phyloP scores from a whole-genome alignment of 2,797 vertebrate genomes.

The Intellagama lesueurii region DNA sequence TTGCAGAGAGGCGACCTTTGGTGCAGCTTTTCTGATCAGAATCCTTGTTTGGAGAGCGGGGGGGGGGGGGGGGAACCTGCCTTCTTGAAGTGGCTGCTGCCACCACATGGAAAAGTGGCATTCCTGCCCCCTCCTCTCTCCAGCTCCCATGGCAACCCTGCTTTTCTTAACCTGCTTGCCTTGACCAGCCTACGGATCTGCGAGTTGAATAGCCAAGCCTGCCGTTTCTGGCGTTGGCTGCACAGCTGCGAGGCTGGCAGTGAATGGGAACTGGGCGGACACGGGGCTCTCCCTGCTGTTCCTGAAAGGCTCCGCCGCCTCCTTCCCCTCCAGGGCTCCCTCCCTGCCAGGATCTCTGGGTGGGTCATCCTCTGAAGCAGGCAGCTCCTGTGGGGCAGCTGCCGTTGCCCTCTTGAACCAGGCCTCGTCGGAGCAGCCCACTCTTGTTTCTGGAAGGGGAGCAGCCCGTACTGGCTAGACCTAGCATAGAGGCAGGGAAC shows the following conservation, averaged over 20 bases:
- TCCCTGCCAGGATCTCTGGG: neutral
- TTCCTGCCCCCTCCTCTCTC: neutral
- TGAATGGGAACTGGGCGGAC: neutral
- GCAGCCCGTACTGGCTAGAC: too few relatives aligned
- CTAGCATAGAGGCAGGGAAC: too few relatives aligned
- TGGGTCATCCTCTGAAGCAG: neutral
- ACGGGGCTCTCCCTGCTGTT: neutral
- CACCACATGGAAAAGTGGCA: neutral
- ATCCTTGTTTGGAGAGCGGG: too few relatives aligned
- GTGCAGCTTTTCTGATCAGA: too few relatives aligned
- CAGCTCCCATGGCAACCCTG: slow-evolving; percentile 24
- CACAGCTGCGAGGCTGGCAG: neutral
- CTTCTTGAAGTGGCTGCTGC: too few relatives aligned
- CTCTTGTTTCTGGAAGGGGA: too few relatives aligned
- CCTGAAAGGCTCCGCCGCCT: rapidly evolving
- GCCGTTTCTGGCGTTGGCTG: neutral
- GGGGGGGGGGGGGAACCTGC: neutral
- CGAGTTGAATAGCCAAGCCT: neutral
- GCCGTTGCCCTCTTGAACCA: too few relatives aligned
- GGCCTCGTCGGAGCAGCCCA: neutral
- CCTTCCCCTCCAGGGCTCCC: neutral
- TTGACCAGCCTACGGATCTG: neutral
- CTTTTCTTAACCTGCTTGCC: neutral
- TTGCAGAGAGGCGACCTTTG: too few relatives aligned
- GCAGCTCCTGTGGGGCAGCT: neutral